Base-by-base conservation (phyloP, 2,113 vertebrate species). In the Microtus richardsoni region DNA sequence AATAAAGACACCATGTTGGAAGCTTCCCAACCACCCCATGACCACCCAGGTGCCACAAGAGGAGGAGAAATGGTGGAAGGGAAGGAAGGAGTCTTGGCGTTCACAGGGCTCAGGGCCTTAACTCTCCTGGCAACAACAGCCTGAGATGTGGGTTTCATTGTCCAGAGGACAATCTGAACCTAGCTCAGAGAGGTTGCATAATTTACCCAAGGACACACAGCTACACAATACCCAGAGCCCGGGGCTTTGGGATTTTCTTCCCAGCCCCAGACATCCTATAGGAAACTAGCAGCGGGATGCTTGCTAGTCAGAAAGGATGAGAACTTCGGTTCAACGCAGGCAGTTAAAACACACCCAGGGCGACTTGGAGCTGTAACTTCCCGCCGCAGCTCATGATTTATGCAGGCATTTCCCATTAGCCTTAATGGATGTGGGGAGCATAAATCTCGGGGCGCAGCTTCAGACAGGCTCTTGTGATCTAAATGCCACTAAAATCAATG, bases 361-460 rank as follows among this genome's bases (percentile, higher is more conserved):
- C 93, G 73, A 93, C 87, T 78, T 62, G 64, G 36, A 93, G 85
- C 11, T 10, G 28, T 44, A 74, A 74, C 33, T 95, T 73, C 82
- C 97, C 41, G 0, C 49, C 13, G 5, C 93, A 93, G 66, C 62
- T 21, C 71, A 62, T 73, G 88, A 95, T 97, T 96, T 75, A 0
- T 78, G 77, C 88, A 95, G 92, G 93, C 91, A 9, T 95, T 80
- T 96, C 88, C 97, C 96, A 97, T 97, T 98, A 97, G 92, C 93
- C 60, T 79, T 96, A 97, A 96, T 89, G 26, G 97, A 88, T 95
- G 41, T 26, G 87, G 93, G 96, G 83, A 92, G 96, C 97, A 94
- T 98, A 97, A 98, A 97, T 97, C 97, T 97, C 30, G 84, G 96
- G 96, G 54, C 73, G 11, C 89, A 60, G 89, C 89, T 98, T 95